Percentiles rank a stretch among this genome's conserved stretches.
phyloP scores from a whole-genome alignment of 2,888 invertebrate species.

The Allophyes oxyacanthae region DNA sequence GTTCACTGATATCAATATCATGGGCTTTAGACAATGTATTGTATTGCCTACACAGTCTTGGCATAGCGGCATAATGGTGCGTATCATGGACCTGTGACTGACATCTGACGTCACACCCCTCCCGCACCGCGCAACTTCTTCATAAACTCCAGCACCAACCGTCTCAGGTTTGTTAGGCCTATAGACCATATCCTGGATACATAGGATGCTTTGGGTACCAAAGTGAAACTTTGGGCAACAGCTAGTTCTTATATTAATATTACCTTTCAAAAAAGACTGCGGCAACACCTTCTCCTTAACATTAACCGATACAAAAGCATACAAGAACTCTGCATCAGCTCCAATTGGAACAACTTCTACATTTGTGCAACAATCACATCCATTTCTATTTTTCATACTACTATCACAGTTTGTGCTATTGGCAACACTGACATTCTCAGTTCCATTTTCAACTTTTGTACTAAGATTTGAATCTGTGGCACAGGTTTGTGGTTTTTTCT shows the following conservation, averaged over 20 bases:
- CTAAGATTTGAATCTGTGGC: slow-evolving; percentile 2
- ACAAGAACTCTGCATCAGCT: slow-evolving; percentile 74
- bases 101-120: too few relatives aligned
- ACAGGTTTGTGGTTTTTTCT: slow-evolving; percentile 34
- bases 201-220: too few relatives aligned
- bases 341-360: slow-evolving; percentile 42
- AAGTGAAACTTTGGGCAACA: too few relatives aligned
- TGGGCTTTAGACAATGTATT: too few relatives aligned
- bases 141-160: too few relatives aligned
- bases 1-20: too few relatives aligned
- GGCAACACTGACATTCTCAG: slow-evolving; percentile 15
- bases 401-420: slow-evolving; percentile 1
- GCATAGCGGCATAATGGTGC: too few relatives aligned
- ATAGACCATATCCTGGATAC: too few relatives aligned
- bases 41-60: too few relatives aligned
- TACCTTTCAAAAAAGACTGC: slow-evolving; percentile 79
- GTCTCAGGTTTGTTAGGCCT: too few relatives aligned
- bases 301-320: slow-evolving; percentile 81
- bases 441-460: slow-evolving; percentile 35
- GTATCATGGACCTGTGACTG: too few relatives aligned
- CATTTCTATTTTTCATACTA: slow-evolving; percentile 29
- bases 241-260: slow-evolving; percentile 6
- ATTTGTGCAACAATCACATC: slow-evolving; percentile 68
- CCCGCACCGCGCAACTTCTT: too few relatives aligned
- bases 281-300: slow-evolving; percentile 81